Conservation (phyloP, 35 echinoderm and acorn worm genomes). For the Apostichopus japonicus region DNA sequence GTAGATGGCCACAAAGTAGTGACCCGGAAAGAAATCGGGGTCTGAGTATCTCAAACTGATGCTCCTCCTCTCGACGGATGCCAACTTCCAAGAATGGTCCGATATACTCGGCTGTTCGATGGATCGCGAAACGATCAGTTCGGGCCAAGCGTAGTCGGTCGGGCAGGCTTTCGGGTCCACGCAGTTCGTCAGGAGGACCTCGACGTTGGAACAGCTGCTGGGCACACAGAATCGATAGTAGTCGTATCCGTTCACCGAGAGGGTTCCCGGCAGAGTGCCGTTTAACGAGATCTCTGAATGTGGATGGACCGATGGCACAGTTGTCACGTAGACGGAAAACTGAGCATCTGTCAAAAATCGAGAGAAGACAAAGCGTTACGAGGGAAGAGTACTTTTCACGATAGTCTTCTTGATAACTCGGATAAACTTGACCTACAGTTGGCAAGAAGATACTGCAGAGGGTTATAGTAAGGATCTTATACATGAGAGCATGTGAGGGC, state of each 20-base stretch:
- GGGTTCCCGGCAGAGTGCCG: background rate
- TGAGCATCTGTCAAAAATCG: slow-evolving; percentile 55
- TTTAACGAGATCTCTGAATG: slow-evolving; percentile 58
- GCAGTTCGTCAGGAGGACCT: slow-evolving; percentile 73
- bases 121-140: slow-evolving; percentile 79
- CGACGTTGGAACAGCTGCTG: slow-evolving; percentile 54
- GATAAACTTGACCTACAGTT: too few species aligned
- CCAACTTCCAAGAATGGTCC: slow-evolving; percentile 87
- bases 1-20: slow-evolving; percentile 84
- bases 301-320: slow-evolving; percentile 54
- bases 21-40: slow-evolving; percentile 75
- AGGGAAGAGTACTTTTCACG: background rate
- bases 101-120: slow-evolving; percentile 73
- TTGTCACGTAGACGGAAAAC: slow-evolving; percentile 55
- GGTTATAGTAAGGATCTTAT: too few species aligned
- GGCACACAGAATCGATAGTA: slow-evolving; percentile 93
- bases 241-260: slow-evolving; percentile 50
- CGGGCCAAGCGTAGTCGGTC: slow-evolving; percentile 77
- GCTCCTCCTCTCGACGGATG: slow-evolving; percentile 67
- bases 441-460: too few species aligned
- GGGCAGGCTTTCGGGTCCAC: slow-evolving; percentile 68
- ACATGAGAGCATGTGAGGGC: too few species aligned
- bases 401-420: too few species aligned
- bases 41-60: slow-evolving; percentile 62
- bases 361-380: background rate